Evolutionary conservation across 30 jellyfish, hydroid and myxozoan species (phyloP).

Genomic region (Turritopsis rubra): DNA sequence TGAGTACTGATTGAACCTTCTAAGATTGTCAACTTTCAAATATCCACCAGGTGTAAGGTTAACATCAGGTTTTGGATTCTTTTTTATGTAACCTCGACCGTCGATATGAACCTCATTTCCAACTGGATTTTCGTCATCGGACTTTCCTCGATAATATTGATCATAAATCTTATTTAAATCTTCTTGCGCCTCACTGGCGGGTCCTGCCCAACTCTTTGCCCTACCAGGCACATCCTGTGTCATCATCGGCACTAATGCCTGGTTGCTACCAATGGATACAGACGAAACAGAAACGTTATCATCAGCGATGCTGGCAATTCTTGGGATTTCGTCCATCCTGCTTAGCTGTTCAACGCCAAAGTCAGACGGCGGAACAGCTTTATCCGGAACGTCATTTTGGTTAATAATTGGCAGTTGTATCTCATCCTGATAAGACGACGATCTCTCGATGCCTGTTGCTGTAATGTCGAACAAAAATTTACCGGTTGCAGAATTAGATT

Average conservation of each 20-base stretch:
- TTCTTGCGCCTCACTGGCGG: slow-evolving; percentile 2
- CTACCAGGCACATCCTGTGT: background rate
- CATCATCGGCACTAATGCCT: background rate
- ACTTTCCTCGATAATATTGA: background rate
- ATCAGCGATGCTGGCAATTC: background rate
- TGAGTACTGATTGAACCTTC: background rate
- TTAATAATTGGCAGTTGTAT: background rate
- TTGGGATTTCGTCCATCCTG: background rate
- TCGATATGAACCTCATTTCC: slow-evolving; percentile 1
- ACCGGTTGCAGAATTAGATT: background rate
- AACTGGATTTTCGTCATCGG: background rate
- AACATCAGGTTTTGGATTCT: background rate
- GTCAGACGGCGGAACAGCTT: background rate
- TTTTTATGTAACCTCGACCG: background rate
- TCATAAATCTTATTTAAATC: background rate
- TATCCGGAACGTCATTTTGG: background rate
- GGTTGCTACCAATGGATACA: background rate
- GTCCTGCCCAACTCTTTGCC: slow-evolving; percentile 9
- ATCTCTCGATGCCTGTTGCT: slow-evolving; percentile 10
- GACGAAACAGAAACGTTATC: background rate
- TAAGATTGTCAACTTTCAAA: background rate
- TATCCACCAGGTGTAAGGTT: background rate
- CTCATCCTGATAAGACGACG: background rate
- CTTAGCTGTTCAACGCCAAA: background rate
- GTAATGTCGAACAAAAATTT: background rate